Percentiles rank a stretch among this genome's conserved stretches.
Conservation (phyloP, 2,113 vertebrate species). For the Oplegnathus fasciatus region DNA sequence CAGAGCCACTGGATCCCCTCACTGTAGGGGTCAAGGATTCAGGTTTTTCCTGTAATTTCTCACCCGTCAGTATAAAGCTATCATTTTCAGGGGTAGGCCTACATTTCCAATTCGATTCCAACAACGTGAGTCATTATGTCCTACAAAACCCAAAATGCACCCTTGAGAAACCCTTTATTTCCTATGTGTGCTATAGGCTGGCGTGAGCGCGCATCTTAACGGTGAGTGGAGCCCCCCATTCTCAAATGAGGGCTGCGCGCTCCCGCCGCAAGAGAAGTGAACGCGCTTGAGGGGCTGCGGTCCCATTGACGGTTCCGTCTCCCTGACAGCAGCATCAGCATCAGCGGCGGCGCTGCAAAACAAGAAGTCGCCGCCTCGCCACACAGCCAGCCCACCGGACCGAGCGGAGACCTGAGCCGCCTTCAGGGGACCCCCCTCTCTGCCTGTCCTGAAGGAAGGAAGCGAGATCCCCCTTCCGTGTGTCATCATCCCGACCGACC, state of each 20-base stretch:
- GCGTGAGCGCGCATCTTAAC: constrained; percentile 73
- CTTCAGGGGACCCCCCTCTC: constrained; percentile 53
- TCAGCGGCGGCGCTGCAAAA: constrained; percentile 75
- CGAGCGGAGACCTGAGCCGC: constrained; percentile 56
- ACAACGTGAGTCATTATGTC: neutral
- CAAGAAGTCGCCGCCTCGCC: constrained; percentile 81
- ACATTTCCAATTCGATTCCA: neutral
- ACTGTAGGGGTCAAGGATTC: too few species aligned
- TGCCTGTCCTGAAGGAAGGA: constrained; percentile 63
- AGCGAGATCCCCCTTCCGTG: constrained; percentile 63
- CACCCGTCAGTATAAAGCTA: too few species aligned
- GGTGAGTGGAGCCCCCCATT: constrained; percentile 82
- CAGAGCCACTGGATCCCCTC: too few species aligned
- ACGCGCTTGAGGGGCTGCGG: constrained; percentile 88
- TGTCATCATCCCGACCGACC: constrained; percentile 70
- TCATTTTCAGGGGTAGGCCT: neutral
- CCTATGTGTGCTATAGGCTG: constrained; percentile 56
- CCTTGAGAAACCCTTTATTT: constrained; percentile 56
- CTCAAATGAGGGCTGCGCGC: constrained; percentile 86
- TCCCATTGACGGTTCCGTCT: constrained; percentile 89
- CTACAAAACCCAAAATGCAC: constrained; percentile 41
- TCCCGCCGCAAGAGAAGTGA: constrained; percentile 78
- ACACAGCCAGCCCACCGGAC: constrained; percentile 52
- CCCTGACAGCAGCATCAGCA: constrained; percentile 86
- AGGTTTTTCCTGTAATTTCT: too few species aligned